Base-by-base conservation (phyloP, 1,140 invertebrate genomes). In the Pseudobourletiella spinata region DNA sequence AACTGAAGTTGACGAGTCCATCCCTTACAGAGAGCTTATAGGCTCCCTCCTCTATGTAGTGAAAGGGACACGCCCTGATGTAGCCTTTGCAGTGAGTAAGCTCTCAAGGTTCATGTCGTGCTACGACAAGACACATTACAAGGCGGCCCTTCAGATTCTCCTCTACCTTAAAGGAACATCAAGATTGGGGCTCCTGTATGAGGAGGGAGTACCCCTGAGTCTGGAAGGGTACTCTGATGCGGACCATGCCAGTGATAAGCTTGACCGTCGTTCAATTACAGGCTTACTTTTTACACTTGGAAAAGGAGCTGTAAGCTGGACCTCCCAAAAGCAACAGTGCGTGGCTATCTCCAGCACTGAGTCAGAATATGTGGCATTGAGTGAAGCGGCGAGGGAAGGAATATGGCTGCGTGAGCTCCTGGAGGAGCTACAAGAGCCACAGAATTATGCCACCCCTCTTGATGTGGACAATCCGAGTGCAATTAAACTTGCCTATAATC, bases 31-130 rank as follows among this genome's bases (percentile, higher is more conserved):
- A 16, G 56, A n/a, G 63, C 57, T 75, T 29, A 71, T 76, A 55
- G 74, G 74, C 42, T 65, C 59, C 11, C 66, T 78, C 18, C 71
- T 77, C 64, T 77, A 77, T 64, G 52, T 76, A 16, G 66, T 75
- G 24, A 67, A 73, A 32, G 63, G 68, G 8, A 73, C 73, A 4
- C 56, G 75, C 63, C 75, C 75, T 30, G 76, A 78, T 66, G 73
- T 78, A 39, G 65, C 72, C 26, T 77, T 68, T 63, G 67, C 72
- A 25, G 73, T 76, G 1, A 70, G 61, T 42, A 70, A 71, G 52
- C 59, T 76, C 6, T 71, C 71, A 25, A 68, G 73, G 50, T 76
- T 73, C 65, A 73, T 73, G 18, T 71, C 65, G 28, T 67, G 64
- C 52, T 73, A 68, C 50, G 65, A 60, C 43, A 35, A 61, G 64